phyloP scores from a whole-genome alignment of 2,113 vertebrate genomes.

The Oryctolagus cuniculus region DNA sequence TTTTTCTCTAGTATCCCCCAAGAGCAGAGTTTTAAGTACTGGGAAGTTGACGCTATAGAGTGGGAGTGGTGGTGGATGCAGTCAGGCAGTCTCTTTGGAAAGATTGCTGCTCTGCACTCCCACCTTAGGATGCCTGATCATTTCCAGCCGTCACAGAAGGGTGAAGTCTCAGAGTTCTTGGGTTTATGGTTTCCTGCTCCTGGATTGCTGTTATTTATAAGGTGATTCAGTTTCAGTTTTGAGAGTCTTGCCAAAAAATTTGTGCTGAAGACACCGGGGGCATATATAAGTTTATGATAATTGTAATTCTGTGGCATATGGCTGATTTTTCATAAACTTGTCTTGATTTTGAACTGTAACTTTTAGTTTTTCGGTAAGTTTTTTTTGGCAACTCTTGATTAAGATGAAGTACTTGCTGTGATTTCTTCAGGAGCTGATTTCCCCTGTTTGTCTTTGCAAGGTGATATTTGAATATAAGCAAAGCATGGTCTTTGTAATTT shows the following conservation, averaged over 20 bases:
- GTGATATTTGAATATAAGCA: slow-evolving; percentile 31
- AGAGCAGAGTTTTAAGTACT: slow-evolving; percentile 13
- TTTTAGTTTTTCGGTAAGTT: slow-evolving; percentile 8
- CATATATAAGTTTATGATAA: not conserved
- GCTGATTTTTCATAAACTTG: not conserved
- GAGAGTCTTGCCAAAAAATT: slow-evolving; percentile 33
- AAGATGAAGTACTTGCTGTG: not conserved
- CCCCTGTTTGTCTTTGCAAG: not conserved
- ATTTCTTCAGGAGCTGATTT: slow-evolving; percentile 1
- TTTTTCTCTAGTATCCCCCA: not conserved
- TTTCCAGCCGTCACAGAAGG: not conserved
- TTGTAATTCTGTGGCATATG: not conserved
- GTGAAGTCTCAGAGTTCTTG: not conserved
- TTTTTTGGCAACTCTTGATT: slow-evolving; percentile 35
- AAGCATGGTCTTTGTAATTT: slow-evolving; percentile 9
- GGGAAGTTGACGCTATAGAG: not conserved
- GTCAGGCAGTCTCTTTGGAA: not conserved
- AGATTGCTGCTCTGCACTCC: not conserved
- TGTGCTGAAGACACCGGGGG: not conserved
- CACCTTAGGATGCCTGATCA: not conserved
- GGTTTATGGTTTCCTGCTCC: not conserved
- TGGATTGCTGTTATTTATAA: not conserved
- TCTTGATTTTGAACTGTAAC: slow-evolving; percentile 15
- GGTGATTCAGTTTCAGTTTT: slow-evolving; percentile 25
- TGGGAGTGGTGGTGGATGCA: not conserved